Base-by-base conservation (phyloP, 2,113 vertebrate species). In the Telmatochromis sp. region DNA sequence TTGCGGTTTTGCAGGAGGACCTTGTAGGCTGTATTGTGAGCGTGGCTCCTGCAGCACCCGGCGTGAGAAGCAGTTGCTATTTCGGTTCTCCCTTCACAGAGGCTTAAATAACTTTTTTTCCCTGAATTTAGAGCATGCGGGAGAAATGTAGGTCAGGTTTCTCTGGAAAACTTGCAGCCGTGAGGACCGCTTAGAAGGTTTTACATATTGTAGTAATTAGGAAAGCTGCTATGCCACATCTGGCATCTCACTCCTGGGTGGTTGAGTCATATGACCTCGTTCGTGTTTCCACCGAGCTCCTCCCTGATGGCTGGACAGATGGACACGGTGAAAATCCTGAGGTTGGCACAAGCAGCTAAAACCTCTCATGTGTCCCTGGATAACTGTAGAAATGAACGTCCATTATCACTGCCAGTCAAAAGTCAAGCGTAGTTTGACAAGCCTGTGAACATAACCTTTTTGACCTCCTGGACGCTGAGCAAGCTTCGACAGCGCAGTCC, bases 111-210 rank as follows among this genome's bases (percentile, higher is more conserved):
- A 87, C 60, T 26, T 83, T 84, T 53, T 71, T 83, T 86, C 58
- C 53, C 47, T 90, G 65, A 88, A 88, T 94, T 86, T 81, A 84
- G 89, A 92, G 89, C 89, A 51, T 19, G 75, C 51, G 79, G 83
- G 14, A 84, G 81, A 94, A 95, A 95, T 94, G 90, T 95, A 95
- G 95, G 95, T 95, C 95, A 94, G 37, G 40, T 17, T 87, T 82
- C 83, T 81, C 89, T 81, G 85, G 84, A 89, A 87, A 91, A 89
- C 42, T 47, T 85, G 73, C 10, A 28, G 84, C 82, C 9, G n/a
- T 51, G 83, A 84, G 87, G 26, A 86, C 71, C 82, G 89, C 88
- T 90, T 87, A 82, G 87, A 68, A 80, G 90, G 73, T 91, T 87
- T 82, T 89, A 78, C 92, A 92, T 93, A 86, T 91, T 92, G 94